Evolutionary conservation across 2,888 invertebrate species (phyloP).

Genomic region (Tetheella fluctuosa): DNA sequence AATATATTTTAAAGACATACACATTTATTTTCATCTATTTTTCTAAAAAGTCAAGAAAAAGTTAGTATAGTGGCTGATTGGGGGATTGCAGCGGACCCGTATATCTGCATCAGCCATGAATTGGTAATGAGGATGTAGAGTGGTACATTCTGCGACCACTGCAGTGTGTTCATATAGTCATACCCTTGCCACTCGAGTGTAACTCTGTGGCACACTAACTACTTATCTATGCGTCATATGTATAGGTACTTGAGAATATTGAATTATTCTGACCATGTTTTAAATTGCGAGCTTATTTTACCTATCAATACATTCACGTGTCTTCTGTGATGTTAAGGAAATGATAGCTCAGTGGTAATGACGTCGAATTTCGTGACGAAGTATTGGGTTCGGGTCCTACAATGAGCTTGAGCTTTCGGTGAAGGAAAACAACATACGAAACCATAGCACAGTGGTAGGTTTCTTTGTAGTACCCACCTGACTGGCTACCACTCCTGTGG

Average conservation of each 20-base stretch:
- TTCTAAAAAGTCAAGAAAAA: slow-evolving; percentile 36
- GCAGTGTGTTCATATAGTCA: slow-evolving; percentile 16
- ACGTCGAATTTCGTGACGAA: too few species aligned
- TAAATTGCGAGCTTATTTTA: too few species aligned
- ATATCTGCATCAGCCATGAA: slow-evolving; percentile 61
- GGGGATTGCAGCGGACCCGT: slow-evolving; percentile 45
- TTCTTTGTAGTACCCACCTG: too few species aligned
- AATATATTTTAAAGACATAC: too few species aligned
- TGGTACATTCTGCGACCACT: slow-evolving; percentile 55
- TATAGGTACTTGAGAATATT: slow-evolving; percentile 24
- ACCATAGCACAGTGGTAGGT: too few species aligned
- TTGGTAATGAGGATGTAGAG: slow-evolving; percentile 59
- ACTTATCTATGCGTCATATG: slow-evolving; percentile 23
- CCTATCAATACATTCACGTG: too few species aligned
- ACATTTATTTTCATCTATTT: slow-evolving; percentile 23
- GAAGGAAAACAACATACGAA: too few species aligned
- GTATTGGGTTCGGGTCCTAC: too few species aligned
- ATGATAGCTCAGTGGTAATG: too few species aligned
- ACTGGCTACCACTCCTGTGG: too few species aligned
- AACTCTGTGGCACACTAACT: slow-evolving; percentile 39
- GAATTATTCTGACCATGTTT: neutral
- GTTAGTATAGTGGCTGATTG: slow-evolving; percentile 45
- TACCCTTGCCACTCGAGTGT: slow-evolving; percentile 18
- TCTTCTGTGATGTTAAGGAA: too few species aligned
- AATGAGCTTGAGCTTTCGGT: too few species aligned